A percentile compares a stretch with the other conserved stretches of the same genome.
Evolutionary conservation across 2,797 vertebrate species (phyloP).

Genomic region (Poecile montanus): DNA sequence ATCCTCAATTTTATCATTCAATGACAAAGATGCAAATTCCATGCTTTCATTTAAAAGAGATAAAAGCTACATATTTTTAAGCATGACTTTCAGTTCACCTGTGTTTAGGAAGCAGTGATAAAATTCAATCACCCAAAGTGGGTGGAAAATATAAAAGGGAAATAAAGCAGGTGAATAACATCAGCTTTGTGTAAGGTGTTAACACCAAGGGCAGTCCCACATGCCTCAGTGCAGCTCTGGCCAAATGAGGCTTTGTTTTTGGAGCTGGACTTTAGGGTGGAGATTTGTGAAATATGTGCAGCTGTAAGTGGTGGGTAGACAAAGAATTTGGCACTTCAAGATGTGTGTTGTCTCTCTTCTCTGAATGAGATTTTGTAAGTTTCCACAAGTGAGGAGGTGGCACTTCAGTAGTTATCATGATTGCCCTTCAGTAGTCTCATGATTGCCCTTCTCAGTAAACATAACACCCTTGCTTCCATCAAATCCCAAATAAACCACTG

Average conservation of each 20-base stretch:
- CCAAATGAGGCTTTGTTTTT: not conserved
- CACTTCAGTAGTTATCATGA: not conserved
- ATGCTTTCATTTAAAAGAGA: not conserved
- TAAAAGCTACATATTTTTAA: not conserved
- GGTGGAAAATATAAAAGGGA: not conserved
- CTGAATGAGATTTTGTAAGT: not conserved
- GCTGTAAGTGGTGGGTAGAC: not conserved
- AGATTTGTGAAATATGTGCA: not conserved
- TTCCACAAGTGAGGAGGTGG: not conserved
- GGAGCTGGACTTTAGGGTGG: not conserved
- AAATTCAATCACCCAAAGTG: not conserved
- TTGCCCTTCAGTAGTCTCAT: not conserved
- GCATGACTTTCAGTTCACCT: not conserved
- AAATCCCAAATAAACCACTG: not conserved
- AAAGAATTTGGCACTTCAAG: not conserved
- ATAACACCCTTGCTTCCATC: not conserved
- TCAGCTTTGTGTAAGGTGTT: not conserved
- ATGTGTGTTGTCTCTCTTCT: not conserved
- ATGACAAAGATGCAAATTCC: not conserved
- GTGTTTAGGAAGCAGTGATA: not conserved
- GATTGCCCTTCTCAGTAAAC: not conserved
- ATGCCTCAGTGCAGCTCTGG: not conserved
- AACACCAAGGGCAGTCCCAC: not conserved
- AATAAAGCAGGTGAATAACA: not conserved
- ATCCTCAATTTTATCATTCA: not conserved